Evolutionary conservation across 2,113 vertebrate species (phyloP), one percentile per base, ranked within the genome.

Genomic region (Gopherus flavomarginatus): DNA sequence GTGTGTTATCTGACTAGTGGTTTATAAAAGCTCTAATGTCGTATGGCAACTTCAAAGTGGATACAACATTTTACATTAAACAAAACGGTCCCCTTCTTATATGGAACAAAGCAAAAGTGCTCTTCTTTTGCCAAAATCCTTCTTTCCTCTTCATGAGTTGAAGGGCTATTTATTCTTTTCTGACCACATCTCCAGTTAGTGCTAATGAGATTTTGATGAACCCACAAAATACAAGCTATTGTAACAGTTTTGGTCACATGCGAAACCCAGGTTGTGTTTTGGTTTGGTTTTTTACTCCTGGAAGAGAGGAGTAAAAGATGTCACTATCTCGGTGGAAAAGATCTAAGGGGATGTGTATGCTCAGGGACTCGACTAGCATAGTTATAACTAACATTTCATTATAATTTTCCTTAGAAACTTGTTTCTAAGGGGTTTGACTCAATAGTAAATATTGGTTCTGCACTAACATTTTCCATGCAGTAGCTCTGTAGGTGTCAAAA

Each of bases 301-400:
- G 93, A 97, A 98, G 97, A 56, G 54, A 56, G 24, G 54, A 56
- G 57, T 59, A 86, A 95, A 95, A 90, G 97, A 96, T 85, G 96
- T 95, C 91, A 89, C 90, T 81, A 85, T 90, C 87, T 86, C 94
- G 93, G 96, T 89, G 87, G 93, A 98, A 98, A 97, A 87, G 94
- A 95, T 96, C 90, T 95, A 97, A 97, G 96, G 88, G 94, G 92
- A 97, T 97, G 95, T 96, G 85, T 93, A 93, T 10, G 77, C 92
- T 96, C 90, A 94, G 94, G 88, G 96, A 98, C 83, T 94, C 92
- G 91, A 93, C 53, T 57, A 96, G 93, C 95, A 96, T 50, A 83
- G 90, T 97, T 97, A 97, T 94, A 97, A 98, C 98, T 97, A 98
- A 97, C 95, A 75, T 97, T 98, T 95, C 96, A 94, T 97, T 94